Conservation (phyloP, 2,888 invertebrate genomes). For the Zeuzera pyrina region DNA sequence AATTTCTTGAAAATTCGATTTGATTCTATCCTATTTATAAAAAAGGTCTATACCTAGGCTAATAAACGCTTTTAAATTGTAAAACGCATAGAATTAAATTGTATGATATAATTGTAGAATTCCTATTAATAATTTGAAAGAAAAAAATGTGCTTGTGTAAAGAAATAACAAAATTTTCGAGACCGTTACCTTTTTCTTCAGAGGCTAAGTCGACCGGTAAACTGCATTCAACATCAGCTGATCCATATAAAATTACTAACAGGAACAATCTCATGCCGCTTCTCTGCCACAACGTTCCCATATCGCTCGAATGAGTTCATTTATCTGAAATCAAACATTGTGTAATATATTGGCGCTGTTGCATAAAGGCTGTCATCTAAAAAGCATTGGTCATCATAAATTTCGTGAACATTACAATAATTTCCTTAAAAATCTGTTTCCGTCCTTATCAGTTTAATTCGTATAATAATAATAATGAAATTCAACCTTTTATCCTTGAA, state of each 20-base stretch:
- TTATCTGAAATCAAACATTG: slow-evolving; percentile 42
- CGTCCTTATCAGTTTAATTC: slow-evolving; percentile 10
- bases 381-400: slow-evolving; percentile 1
- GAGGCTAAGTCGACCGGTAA: slow-evolving; percentile 56
- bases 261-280: slow-evolving; percentile 40
- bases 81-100: no score
- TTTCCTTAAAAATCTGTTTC: slow-evolving; percentile 22
- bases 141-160: neutral
- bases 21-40: no score
- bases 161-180: neutral
- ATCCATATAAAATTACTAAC: slow-evolving; percentile 59
- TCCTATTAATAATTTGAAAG: neutral
- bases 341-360: neutral
- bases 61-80: no score
- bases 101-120: no score
- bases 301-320: slow-evolving; percentile 56
- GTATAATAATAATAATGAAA: slow-evolving; percentile 9
- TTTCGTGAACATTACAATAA: slow-evolving; percentile 8
- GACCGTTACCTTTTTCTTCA: slow-evolving; percentile 60
- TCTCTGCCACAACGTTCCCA: slow-evolving; percentile 50
- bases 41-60: no score
- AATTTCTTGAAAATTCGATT: no score
- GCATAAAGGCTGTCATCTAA: neutral
- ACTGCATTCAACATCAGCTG: slow-evolving; percentile 59
- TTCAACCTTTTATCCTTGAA: slow-evolving; percentile 17